A percentile compares a stretch with the other conserved stretches of the same genome.
Conservation (phyloP, 1,140 invertebrate genomes). For the Dendroctonus valens region DNA sequence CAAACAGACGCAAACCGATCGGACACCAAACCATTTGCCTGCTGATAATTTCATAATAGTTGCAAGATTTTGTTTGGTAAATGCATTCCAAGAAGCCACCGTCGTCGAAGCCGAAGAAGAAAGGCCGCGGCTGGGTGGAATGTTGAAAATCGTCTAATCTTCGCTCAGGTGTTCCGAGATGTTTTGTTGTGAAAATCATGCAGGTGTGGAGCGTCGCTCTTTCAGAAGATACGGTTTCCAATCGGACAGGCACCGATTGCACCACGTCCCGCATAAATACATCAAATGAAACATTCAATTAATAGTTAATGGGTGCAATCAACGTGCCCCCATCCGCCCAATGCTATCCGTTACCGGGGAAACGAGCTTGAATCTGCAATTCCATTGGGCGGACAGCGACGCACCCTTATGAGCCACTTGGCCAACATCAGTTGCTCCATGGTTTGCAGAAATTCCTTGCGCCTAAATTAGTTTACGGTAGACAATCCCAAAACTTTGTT, state of each 20-base stretch:
- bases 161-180: slow-evolving; percentile 28
- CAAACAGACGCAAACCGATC: no score
- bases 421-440: no score
- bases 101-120: slow-evolving; percentile 11
- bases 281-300: no score
- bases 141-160: slow-evolving; percentile 34
- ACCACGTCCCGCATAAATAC: neutral
- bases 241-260: slow-evolving; percentile 15
- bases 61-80: no score
- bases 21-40: no score
- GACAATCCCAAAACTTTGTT: slow-evolving; percentile 17
- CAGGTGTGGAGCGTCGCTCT: slow-evolving; percentile 32
- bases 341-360: neutral
- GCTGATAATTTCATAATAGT: no score
- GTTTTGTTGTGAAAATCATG: slow-evolving; percentile 34
- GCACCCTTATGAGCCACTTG: no score
- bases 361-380: no score
- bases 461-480: neutral
- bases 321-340: no score
- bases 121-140: slow-evolving; percentile 22
- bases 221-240: slow-evolving; percentile 31
- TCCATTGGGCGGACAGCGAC: no score
- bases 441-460: no score
- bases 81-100: neutral
- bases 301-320: no score